Conservation (phyloP, 2,797 vertebrate genomes). For the Rousettus madagascariensis region DNA sequence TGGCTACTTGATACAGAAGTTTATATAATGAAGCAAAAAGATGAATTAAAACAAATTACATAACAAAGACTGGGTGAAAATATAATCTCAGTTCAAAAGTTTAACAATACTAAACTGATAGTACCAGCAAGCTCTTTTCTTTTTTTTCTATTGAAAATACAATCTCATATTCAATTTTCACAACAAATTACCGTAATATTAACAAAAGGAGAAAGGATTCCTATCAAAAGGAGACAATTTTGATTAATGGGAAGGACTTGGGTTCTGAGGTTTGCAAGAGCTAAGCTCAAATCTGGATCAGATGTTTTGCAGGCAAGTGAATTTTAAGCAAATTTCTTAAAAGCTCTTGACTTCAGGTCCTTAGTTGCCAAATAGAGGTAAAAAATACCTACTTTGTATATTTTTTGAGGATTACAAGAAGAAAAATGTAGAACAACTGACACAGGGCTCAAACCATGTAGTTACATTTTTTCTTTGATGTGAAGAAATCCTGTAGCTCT, state of each 20-base stretch:
- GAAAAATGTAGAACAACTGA: neutral
- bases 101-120: conserved; percentile 68
- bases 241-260: neutral
- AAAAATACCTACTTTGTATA: neutral
- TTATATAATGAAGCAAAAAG: conserved; percentile 64
- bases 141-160: neutral
- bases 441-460: neutral
- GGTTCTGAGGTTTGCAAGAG: neutral
- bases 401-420: neutral
- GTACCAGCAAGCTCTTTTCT: neutral
- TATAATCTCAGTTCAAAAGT: conserved; percentile 67
- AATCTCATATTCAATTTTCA: neutral
- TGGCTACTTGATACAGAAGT: conserved; percentile 65
- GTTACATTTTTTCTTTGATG: neutral
- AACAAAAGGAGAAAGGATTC: neutral
- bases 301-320: neutral
- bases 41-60: conserved; percentile 51
- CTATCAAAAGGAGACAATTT: neutral
- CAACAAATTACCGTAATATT: neutral
- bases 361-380: neutral
- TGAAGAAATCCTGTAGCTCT: neutral
- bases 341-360: neutral
- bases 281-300: neutral
- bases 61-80: conserved; percentile 67
- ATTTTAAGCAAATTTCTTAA: neutral